Percentiles rank a stretch among this genome's conserved stretches.
phyloP scores from a whole-genome alignment of 2,888 invertebrate genomes.

The Drosophila neotestacea region DNA sequence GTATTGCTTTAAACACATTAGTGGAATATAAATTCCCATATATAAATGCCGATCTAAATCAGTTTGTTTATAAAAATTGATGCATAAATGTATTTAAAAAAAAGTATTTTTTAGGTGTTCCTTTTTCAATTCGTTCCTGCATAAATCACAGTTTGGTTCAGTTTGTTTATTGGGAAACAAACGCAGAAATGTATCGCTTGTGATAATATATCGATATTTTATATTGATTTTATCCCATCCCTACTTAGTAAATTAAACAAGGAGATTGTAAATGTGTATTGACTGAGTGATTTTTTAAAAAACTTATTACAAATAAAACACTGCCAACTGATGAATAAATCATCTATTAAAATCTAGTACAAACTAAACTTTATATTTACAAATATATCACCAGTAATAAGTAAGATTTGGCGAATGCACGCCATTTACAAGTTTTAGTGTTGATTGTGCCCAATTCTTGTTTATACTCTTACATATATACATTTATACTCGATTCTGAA shows the following conservation, averaged over 20 bases:
- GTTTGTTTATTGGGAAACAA: constrained; percentile 1
- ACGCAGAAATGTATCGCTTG: background rate
- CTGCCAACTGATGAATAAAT: constrained; percentile 43
- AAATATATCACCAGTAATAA: constrained; percentile 27
- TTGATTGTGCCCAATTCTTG: constrained; percentile 19
- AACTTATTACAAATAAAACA: constrained; percentile 30
- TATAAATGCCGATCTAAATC: no score
- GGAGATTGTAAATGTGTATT: constrained; percentile 40
- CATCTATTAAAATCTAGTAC: constrained; percentile 39
- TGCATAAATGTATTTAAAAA: no score
- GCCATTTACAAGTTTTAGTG: constrained; percentile 4
- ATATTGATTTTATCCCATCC: constrained; percentile 35
- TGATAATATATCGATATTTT: constrained; percentile 33
- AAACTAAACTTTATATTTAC: constrained; percentile 27
- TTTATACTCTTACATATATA: constrained; percentile 13
- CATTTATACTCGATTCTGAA: background rate
- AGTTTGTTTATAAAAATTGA: no score
- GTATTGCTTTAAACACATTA: no score
- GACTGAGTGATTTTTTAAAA: constrained; percentile 47
- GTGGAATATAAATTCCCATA: no score
- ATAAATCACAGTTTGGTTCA: background rate
- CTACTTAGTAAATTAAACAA: constrained; percentile 50
- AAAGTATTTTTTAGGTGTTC: constrained; percentile 7
- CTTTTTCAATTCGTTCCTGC: constrained; percentile 12
- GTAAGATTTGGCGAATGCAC: constrained; percentile 6